phyloP scores from a whole-genome alignment of 2,888 invertebrate species.

The Tromatobia lineatoria region DNA sequence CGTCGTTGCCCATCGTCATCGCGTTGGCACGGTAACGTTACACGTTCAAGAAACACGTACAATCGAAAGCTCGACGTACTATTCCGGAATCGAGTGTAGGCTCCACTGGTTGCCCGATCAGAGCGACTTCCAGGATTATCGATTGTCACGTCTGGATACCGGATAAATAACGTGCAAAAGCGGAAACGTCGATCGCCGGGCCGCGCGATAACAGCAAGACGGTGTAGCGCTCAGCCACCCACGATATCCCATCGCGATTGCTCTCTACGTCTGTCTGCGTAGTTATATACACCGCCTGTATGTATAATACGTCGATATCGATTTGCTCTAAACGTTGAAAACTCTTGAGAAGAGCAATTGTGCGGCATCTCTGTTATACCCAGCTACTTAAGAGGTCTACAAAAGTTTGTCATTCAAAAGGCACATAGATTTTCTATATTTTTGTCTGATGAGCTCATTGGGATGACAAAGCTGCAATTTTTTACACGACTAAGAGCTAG shows the following conservation, averaged over 20 bases:
- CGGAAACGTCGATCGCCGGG: slow-evolving; percentile 65
- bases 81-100: slow-evolving; percentile 47
- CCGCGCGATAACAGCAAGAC: slow-evolving; percentile 51
- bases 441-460: too few relatives aligned
- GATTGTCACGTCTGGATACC: slow-evolving; percentile 59
- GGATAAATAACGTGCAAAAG: slow-evolving; percentile 63
- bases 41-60: slow-evolving; percentile 36
- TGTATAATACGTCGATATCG: slow-evolving; percentile 50
- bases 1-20: slow-evolving; percentile 7
- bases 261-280: slow-evolving; percentile 4
- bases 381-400: background rate
- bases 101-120: slow-evolving; percentile 32
- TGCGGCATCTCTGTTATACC: slow-evolving; percentile 30
- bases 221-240: slow-evolving; percentile 20
- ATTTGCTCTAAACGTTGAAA: slow-evolving; percentile 45
- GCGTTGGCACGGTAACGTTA: slow-evolving; percentile 22
- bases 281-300: slow-evolving; percentile 1
- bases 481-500: too few relatives aligned
- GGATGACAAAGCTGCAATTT: too few relatives aligned
- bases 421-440: too few relatives aligned
- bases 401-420: too few relatives aligned
- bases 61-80: slow-evolving; percentile 53
- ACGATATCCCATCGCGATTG: background rate
- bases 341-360: slow-evolving; percentile 48
- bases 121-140: slow-evolving; percentile 55